A percentile compares a stretch with the other conserved stretches of the same genome.
These are phyloP conservation scores for Tyria jacobaeae DNA, from an alignment of 2,888 invertebrate genomes.

Conservation along the genomic window DNA sequence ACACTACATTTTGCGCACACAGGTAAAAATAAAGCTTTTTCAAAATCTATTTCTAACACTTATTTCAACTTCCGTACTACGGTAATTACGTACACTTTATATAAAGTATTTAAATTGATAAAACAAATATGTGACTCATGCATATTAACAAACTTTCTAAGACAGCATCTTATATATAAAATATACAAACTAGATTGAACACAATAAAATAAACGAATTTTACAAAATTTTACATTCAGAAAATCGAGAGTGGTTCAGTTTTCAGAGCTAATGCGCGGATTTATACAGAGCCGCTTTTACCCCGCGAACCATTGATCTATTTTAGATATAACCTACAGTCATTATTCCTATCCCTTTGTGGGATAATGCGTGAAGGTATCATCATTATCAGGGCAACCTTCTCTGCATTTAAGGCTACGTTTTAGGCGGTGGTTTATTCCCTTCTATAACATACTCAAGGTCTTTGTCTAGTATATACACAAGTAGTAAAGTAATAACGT, in stretches of 20 bases:
- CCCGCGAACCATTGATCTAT: constrained; percentile 43
- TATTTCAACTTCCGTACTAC: too few relatives aligned
- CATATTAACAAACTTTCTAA: too few relatives aligned
- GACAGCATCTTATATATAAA: not conserved
- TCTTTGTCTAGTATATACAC: constrained; percentile 41
- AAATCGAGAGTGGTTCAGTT: constrained; percentile 21
- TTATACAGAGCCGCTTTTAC: constrained; percentile 17
- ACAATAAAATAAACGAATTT: constrained; percentile 1
- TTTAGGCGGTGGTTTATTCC: constrained; percentile 29
- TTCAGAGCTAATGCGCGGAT: constrained; percentile 23
- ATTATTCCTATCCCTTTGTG: constrained; percentile 45
- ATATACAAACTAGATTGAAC: constrained; percentile 12
- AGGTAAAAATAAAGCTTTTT: too few relatives aligned
- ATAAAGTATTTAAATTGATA: not conserved
- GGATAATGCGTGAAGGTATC: constrained; percentile 45
- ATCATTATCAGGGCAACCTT: constrained; percentile 43
- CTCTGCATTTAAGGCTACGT: constrained; percentile 32
- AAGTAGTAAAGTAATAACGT: constrained; percentile 38
- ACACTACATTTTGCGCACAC: too few relatives aligned
- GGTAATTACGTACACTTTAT: too few relatives aligned
- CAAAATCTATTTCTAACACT: too few relatives aligned
- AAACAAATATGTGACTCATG: too few relatives aligned
- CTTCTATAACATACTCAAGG: constrained; percentile 31
- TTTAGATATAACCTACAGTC: constrained; percentile 50
- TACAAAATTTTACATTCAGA: constrained; percentile 13